Conservation (phyloP, 2,113 vertebrate species). For the Rattus rattus region DNA sequence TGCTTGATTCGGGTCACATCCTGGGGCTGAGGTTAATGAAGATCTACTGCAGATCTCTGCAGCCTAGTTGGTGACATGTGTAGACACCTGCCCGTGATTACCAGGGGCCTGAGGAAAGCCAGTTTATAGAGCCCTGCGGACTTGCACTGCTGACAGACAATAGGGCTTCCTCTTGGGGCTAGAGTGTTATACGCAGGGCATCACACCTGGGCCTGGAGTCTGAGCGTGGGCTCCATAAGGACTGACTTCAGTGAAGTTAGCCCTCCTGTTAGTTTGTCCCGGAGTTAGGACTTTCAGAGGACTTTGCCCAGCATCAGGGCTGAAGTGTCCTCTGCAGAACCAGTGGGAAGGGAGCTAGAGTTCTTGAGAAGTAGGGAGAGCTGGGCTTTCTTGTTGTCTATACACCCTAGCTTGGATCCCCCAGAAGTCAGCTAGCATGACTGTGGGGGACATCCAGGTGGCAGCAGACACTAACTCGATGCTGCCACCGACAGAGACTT, state of each 20-base stretch:
- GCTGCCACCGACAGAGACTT: rapidly evolving
- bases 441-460: neutral
- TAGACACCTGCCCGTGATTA: neutral
- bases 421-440: neutral
- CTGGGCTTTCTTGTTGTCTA: neutral
- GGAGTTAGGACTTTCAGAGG: neutral
- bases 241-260: neutral
- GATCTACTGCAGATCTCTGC: neutral
- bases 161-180: neutral
- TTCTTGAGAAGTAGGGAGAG: neutral
- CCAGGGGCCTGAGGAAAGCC: neutral
- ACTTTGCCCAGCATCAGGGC: neutral
- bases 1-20: neutral
- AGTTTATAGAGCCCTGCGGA: rapidly evolving
- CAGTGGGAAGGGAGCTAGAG: neutral
- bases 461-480: rapidly evolving
- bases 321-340: neutral
- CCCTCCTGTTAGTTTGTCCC: rapidly evolving
- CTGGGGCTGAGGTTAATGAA: neutral
- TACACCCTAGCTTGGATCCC: rapidly evolving
- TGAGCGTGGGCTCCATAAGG: rapidly evolving
- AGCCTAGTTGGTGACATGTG: neutral
- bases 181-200: neutral
- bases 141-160: neutral
- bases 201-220: rapidly evolving